Percentiles rank a stretch among this genome's conserved stretches.
Evolutionary conservation across 1,140 invertebrate genomes (phyloP).

Genomic region (Antheraea mylitta): DNA sequence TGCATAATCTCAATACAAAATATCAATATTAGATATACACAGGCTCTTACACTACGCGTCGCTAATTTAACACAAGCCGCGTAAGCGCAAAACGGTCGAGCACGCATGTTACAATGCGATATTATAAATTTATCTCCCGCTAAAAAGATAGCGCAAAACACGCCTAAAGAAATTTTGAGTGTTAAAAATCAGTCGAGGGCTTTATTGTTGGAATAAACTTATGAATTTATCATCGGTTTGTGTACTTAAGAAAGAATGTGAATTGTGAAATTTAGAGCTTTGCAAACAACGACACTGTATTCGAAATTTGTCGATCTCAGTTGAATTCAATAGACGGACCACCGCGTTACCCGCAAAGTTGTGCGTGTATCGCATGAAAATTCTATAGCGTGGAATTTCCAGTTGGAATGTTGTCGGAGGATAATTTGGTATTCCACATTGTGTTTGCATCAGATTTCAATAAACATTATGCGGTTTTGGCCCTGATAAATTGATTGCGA

Average conservation of each 20-base stretch:
- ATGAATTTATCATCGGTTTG: no score
- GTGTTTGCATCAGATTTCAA: not conserved
- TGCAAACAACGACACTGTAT: not conserved
- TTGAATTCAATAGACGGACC: not conserved
- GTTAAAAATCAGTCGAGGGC: no score
- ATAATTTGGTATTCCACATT: not conserved
- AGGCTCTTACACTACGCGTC: no score
- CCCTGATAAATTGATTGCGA: not conserved
- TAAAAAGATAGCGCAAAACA: no score
- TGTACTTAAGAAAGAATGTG: not conserved
- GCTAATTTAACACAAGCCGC: no score
- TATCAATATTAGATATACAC: no score
- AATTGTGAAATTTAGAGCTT: not conserved
- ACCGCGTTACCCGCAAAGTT: not conserved
- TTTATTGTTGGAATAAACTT: no score
- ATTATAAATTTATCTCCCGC: no score
- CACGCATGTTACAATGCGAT: no score
- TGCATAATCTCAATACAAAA: no score
- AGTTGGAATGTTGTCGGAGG: not conserved
- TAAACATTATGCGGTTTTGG: not conserved
- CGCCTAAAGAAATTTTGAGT: no score
- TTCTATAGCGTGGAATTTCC: not conserved
- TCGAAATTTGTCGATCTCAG: not conserved
- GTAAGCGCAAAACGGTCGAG: no score
- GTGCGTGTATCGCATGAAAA: not conserved